Percentiles rank a stretch among this genome's conserved stretches.
Conservation (phyloP, 1,140 invertebrate genomes). For the Cotesia typhae region DNA sequence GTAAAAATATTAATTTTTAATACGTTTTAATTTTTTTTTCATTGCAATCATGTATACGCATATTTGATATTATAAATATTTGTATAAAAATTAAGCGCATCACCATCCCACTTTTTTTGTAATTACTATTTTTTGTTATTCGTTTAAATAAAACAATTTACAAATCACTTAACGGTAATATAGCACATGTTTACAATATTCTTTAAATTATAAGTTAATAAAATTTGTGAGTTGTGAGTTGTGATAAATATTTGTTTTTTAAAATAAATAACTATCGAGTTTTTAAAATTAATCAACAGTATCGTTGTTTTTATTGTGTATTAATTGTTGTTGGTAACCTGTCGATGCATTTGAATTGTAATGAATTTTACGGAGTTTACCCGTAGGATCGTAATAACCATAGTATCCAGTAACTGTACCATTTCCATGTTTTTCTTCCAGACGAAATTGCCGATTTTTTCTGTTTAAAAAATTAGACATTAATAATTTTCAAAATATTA, state of each 20-base stretch:
- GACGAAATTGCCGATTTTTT: slow-evolving; percentile 82
- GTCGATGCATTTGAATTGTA: slow-evolving; percentile 78
- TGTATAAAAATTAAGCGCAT: no score
- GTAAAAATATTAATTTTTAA: slow-evolving; percentile 8
- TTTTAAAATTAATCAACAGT: background rate
- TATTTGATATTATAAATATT: background rate
- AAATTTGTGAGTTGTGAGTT: background rate
- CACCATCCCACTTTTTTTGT: slow-evolving; percentile 37
- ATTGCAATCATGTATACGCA: background rate
- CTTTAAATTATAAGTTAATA: no score
- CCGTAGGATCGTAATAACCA: slow-evolving; percentile 81
- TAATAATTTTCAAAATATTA: slow-evolving; percentile 5
- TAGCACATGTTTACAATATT: slow-evolving; percentile 26
- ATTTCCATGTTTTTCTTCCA: slow-evolving; percentile 80
- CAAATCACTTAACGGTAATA: slow-evolving; percentile 40
- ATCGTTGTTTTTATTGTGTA: slow-evolving; percentile 52
- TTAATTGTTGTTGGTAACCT: slow-evolving; percentile 71
- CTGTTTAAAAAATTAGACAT: slow-evolving; percentile 64
- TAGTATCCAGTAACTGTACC: slow-evolving; percentile 84
- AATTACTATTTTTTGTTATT: slow-evolving; percentile 47
- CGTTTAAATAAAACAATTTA: slow-evolving; percentile 50
- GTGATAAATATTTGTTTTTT: background rate
- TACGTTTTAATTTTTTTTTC: background rate
- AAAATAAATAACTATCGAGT: background rate
- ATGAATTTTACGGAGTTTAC: slow-evolving; percentile 81